Base-by-base conservation (phyloP, 2,888 invertebrate species). In the Osedax fenrisi region DNA sequence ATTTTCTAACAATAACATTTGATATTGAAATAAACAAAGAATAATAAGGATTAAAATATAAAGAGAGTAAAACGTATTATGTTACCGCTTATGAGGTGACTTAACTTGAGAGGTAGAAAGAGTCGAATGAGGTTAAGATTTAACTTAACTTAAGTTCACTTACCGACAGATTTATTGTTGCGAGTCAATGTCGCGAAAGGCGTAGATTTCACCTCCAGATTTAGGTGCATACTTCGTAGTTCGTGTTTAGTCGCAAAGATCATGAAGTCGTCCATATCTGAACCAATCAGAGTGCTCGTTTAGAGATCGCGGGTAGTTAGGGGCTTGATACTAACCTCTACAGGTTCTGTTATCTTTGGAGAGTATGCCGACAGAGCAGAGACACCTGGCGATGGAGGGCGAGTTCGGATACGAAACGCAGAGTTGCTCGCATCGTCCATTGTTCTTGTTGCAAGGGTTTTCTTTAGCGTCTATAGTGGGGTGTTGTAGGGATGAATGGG, bases 241-340 rank as follows among this genome's bases (percentile, higher is more conserved):
- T 95, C 94, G 0, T 93, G 94, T 76, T 95, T 88, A 0, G 96
- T 96, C 0, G 94, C 91, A 82, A 94, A 95, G 0, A 97, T 90
- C 21, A 98, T 84, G 82, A 91, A 98, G 81, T 96, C 95, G 72
- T 91, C 89, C 0, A 92, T 90, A 2, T 88, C 89, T 85, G 80
- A 17, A 79, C 77, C 61, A 41, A 64, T 62, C 59, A 13, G 22
- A 13, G n/a, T 64, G 21, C 22, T 64, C n/a, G n/a, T n/a, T n/a
- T n/a, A n/a, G n/a, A n/a, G n/a, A n/a, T n/a, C n/a, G n/a, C n/a
- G n/a, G n/a, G n/a, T n/a, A n/a, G n/a, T n/a, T n/a, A n/a, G n/a
- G n/a, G n/a, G n/a, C n/a, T n/a, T n/a, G n/a, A n/a, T n/a, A n/a
- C n/a, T n/a, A n/a, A 84, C 85, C 80, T 77, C 90, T 90, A 81